Conservation (phyloP, 2,888 invertebrate species). For the Drosophila fulvimacula region DNA sequence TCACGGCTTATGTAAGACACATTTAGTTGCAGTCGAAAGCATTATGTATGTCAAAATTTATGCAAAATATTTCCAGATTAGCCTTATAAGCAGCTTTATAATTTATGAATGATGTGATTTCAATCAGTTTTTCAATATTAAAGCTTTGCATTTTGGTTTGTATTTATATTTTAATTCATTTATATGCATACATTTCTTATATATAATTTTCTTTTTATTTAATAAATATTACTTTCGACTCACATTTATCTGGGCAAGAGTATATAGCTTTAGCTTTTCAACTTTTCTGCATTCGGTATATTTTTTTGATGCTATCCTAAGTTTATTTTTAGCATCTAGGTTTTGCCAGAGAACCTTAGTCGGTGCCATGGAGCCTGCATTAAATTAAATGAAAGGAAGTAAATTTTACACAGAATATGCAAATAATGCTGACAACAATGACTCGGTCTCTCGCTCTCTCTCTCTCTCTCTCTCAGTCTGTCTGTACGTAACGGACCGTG, state of each 20-base stretch:
- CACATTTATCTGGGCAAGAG: background rate
- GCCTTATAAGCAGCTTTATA: background rate
- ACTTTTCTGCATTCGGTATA: background rate
- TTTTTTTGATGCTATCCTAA: constrained; percentile 12
- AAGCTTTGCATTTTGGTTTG: too few species aligned
- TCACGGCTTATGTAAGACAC: background rate
- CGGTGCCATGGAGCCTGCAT: constrained; percentile 51
- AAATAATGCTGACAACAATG: constrained; percentile 77
- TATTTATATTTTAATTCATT: too few species aligned
- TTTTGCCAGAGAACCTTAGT: constrained; percentile 24
- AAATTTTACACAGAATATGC: constrained; percentile 75
- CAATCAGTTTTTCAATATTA: background rate
- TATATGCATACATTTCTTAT: too few species aligned
- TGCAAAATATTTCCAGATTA: background rate
- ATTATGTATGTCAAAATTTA: background rate
- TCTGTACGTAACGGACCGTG: background rate
- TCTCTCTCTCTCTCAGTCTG: background rate
- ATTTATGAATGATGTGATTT: background rate
- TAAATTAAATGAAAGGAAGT: constrained; percentile 67
- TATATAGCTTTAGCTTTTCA: background rate
- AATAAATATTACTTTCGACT: background rate
- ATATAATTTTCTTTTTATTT: too few species aligned
- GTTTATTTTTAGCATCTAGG: constrained; percentile 9
- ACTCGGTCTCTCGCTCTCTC: constrained; percentile 23
- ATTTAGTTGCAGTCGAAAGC: background rate